A percentile compares a stretch with the other conserved stretches of the same genome.
These are phyloP conservation scores for Enteromius trimaculatus DNA, from an alignment of 2,797 vertebrate genomes.

Conservation along the genomic window DNA sequence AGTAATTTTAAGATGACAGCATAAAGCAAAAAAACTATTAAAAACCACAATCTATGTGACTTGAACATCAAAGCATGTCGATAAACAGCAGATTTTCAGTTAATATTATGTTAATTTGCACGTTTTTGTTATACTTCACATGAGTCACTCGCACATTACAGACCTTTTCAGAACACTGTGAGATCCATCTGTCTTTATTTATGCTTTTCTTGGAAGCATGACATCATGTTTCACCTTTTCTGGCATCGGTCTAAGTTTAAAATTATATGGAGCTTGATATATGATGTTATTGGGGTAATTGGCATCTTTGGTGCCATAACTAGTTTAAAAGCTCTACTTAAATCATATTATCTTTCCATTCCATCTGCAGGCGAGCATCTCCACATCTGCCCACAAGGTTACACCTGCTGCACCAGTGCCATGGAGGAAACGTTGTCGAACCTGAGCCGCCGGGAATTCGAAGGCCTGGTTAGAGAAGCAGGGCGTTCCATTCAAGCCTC, in stretches of 20 bases:
- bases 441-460: slow-evolving; percentile 87
- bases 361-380: slow-evolving; percentile 89
- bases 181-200: neutral
- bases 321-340: neutral
- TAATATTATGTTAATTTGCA: neutral
- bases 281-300: neutral
- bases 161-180: neutral
- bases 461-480: slow-evolving; percentile 83
- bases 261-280: neutral
- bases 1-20: neutral
- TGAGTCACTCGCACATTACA: neutral
- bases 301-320: neutral
- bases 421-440: slow-evolving; percentile 93
- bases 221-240: neutral
- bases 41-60: neutral
- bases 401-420: slow-evolving; percentile 94
- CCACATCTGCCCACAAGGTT: slow-evolving; percentile 92
- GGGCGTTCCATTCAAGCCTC: slow-evolving; percentile 81
- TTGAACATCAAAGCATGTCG: neutral
- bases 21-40: neutral
- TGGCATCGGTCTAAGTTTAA: neutral
- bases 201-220: neutral
- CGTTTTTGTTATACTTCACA: neutral
- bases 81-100: neutral
- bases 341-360: neutral